These are phyloP conservation scores for Chunga burmeisteri DNA, from an alignment of 2,113 vertebrate genomes.

Conservation along the genomic window DNA sequence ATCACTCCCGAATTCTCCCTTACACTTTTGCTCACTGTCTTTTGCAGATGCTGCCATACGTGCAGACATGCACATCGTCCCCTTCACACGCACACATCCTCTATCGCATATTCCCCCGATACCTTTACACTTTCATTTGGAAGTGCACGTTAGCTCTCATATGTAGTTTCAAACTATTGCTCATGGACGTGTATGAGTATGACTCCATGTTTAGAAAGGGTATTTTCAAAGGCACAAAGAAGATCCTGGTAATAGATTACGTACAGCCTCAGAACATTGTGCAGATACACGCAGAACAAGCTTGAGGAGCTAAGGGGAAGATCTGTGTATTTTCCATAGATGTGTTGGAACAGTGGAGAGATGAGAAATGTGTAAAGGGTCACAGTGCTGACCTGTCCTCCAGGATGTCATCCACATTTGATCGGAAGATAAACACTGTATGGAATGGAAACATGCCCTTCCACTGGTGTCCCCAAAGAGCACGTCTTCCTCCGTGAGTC, in stretches of 20 bases:
- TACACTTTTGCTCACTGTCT: not conserved
- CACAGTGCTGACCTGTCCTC: conserved; percentile 42
- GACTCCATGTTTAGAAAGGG: not conserved
- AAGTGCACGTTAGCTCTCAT: not conserved
- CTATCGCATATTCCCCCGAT: rapidly evolving
- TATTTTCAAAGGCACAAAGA: not conserved
- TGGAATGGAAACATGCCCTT: conserved; percentile 55
- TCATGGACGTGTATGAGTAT: not conserved
- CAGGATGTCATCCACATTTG: conserved; percentile 5
- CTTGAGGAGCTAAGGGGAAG: not conserved
- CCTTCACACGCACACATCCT: rapidly evolving
- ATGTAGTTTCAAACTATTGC: not conserved
- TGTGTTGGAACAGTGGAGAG: not conserved
- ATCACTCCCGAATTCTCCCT: not conserved
- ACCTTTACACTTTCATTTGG: not conserved
- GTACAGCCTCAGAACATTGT: not conserved
- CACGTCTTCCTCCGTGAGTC: conserved; percentile 37
- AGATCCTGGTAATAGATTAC: not conserved
- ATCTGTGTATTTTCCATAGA: not conserved
- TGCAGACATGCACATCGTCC: not conserved
- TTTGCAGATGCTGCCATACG: not conserved
- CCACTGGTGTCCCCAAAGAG: conserved; percentile 14
- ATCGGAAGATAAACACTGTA: conserved; percentile 19
- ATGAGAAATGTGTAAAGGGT: conserved; percentile 49
- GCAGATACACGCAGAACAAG: not conserved